Conservation (phyloP, 2,797 vertebrate genomes). For the Columba guinea region DNA sequence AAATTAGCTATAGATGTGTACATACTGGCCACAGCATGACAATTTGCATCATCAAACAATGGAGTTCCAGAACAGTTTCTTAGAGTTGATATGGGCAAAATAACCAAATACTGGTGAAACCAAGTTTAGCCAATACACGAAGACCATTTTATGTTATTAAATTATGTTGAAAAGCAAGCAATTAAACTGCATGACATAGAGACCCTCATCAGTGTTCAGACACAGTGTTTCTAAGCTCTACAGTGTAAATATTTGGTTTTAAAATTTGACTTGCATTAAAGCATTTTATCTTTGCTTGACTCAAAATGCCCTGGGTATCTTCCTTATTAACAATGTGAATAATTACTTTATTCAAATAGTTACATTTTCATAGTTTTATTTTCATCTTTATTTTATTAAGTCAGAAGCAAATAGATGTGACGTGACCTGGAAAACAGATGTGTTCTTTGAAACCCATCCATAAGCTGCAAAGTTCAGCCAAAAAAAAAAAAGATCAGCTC, state of each 20-base stretch:
- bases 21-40: not conserved
- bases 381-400: not conserved
- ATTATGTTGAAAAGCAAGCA: not conserved
- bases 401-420: not conserved
- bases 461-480: not conserved
- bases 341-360: not conserved
- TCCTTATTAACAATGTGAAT: not conserved
- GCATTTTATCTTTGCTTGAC: not conserved
- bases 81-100: not conserved
- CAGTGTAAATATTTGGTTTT: not conserved
- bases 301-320: rapidly evolving
- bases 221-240: not conserved
- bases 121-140: not conserved
- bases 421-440: not conserved
- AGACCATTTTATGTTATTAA: not conserved
- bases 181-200: not conserved
- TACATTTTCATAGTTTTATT: not conserved
- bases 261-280: not conserved
- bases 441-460: not conserved
- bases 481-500: not conserved
- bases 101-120: not conserved
- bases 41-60: not conserved
- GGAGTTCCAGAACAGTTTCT: not conserved
- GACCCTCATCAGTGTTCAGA: not conserved
- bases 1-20: not conserved